Evolutionary conservation across 2,113 vertebrate genomes (phyloP).

Genomic region (Paratilapia polleni): DNA sequence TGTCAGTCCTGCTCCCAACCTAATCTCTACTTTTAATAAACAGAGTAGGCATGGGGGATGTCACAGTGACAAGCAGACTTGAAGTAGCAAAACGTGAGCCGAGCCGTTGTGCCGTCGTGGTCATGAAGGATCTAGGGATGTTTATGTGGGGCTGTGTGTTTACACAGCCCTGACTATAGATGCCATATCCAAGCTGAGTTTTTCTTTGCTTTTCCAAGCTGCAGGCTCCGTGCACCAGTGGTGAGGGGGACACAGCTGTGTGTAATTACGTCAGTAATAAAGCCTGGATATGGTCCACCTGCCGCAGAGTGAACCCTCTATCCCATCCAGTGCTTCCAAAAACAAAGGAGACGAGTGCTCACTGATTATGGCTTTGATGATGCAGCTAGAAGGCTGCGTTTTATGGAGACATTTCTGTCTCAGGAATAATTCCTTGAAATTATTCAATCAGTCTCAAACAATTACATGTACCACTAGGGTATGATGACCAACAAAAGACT

Average conservation of each 20-base stretch:
- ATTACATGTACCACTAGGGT: constrained; percentile 32
- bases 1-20: constrained; percentile 51
- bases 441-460: constrained; percentile 59
- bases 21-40: constrained; percentile 44
- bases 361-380: constrained; percentile 70
- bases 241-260: constrained; percentile 76
- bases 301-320: constrained; percentile 72
- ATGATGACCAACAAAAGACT: constrained; percentile 26
- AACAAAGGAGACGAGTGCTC: constrained; percentile 67
- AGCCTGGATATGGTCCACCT: constrained; percentile 80
- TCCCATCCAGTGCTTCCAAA: constrained; percentile 55
- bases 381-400: constrained; percentile 47
- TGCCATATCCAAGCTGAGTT: constrained; percentile 19
- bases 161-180: constrained; percentile 37
- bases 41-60: constrained; percentile 8
- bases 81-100: constrained; percentile 10
- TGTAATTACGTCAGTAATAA: constrained; percentile 82
- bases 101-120: neutral
- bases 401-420: constrained; percentile 61
- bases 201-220: constrained; percentile 38
- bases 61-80: constrained; percentile 25
- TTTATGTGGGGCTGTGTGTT: constrained; percentile 39
- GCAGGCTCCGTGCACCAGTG: constrained; percentile 44
- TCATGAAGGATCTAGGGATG: constrained; percentile 3
- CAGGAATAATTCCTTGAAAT: constrained; percentile 57